Base-by-base conservation (phyloP, 2,113 vertebrate species). In the Aptenodytes forsteri region DNA sequence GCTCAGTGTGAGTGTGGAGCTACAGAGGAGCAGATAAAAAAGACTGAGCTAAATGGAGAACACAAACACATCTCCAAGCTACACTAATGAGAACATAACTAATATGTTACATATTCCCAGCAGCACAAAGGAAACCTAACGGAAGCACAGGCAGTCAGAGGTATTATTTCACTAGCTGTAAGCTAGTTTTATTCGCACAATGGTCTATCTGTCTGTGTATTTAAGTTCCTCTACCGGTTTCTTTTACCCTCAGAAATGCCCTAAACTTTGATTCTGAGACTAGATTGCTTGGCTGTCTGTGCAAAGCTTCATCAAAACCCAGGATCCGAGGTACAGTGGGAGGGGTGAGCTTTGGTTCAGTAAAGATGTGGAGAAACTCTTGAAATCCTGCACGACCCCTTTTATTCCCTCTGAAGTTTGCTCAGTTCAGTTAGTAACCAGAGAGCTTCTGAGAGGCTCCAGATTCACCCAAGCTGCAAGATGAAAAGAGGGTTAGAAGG, bases 81-180 rank as follows among this genome's bases (percentile, higher is more conserved):
- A 44, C 65, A 54, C 65, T 95, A 91, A 96, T 72, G 81, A 96
- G 92, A 96, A 92, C 58, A 79, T 85, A 91, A 93, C 80, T 93
- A 94, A 95, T 87, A 90, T 10, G 34, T 85, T 93, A 76, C 44
- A 54, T 84, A 89, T 85, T 96, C 73, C 77, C 81, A 94, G 56
- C 61, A 94, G 81, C 59, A 75, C 3, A 25, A 81, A 89, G 59
- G 44, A 94, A 95, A 90, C 56, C 61, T 79, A 89, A 87, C 80
- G 61, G 69, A 95, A 89, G 56, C 25, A 52, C 56, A 92, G 27
- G 27, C 65, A 87, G 93, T 72, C 44, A 85, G 66, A 83, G 25
- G 32, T 55, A 83, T 58, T 80, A 83, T 92, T 92, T 94, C 62
- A 86, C 66, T 94, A 90, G 59, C 40, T 83, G 20, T 58, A 88